Evolutionary conservation across 2,888 invertebrate species (phyloP), one percentile per base, ranked within the genome.

Genomic region (Caenorhabditis becei): DNA sequence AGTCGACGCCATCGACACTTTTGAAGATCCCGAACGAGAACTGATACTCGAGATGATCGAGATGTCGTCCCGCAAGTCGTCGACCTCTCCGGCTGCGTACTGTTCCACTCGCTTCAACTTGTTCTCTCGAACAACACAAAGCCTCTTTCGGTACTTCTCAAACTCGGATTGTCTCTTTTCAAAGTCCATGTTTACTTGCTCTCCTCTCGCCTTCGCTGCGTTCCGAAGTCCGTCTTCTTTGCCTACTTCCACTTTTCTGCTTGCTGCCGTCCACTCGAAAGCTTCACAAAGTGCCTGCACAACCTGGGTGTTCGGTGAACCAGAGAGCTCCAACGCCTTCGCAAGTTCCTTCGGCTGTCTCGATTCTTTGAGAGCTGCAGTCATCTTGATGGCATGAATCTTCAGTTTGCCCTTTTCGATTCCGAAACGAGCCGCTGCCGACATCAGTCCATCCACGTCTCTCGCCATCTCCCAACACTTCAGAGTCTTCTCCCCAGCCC

Each of bases 1-100:
- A 11, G 82, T 86, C 0, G 86, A 87, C 8, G 89, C 86, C 35
- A 88, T 81, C 11, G 75, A 77, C 1, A 67, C 62, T 58, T 71
- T 75, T 11, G 80, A 80, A 0, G 71, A 71, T 37, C 71, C 75
- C 2, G 75, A 77, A 37, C 67, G 41, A 7, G 75, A 77, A 37
- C 75, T 77, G 28, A 80, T 80, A 47, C 80, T 80, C 11, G 75
- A 77, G 5, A 77, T 67, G n/a, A 70, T 37, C 10, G 80, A 80
- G 23, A 71, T 44, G 32, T 80, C 80, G 23, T 80, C 80, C 0
- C 66, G 28, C 11, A 70, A 58, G 61, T 81, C 81, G 16, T 81
- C 77, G n/a, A 81, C 69, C 56, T 80, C 81, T 44, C 81, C 79
- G 1, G 70, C 58, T 10, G 71, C 67, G 20, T 37, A 82, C 28